These are phyloP conservation scores for Apoda limacodes DNA, from an alignment of 2,888 invertebrate species.

Conservation along the genomic window DNA sequence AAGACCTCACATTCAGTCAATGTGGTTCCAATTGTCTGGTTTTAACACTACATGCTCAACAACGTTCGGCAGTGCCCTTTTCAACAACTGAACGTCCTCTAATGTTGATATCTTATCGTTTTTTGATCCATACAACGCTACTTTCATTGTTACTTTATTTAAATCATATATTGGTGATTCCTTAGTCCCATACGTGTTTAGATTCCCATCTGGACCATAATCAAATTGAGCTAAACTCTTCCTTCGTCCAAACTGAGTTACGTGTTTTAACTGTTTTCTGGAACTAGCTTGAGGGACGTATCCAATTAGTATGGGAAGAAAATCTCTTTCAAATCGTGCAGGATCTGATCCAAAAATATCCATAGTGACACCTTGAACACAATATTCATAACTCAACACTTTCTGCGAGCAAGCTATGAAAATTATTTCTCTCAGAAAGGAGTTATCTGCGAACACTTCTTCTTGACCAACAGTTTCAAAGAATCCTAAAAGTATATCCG, in stretches of 20 bases:
- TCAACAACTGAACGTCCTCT: constrained; percentile 23
- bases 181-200: constrained; percentile 18
- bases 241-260: constrained; percentile 23
- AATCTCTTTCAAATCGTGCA: constrained; percentile 60
- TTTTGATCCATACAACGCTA: constrained; percentile 48
- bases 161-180: constrained; percentile 26
- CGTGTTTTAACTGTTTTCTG: constrained; percentile 24
- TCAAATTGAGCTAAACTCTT: constrained; percentile 22
- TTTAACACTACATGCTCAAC: constrained; percentile 24
- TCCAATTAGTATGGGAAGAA: constrained; percentile 22
- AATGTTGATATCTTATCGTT: constrained; percentile 60
- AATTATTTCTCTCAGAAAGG: no score
- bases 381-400: constrained; percentile 19
- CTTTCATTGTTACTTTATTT: constrained; percentile 24
- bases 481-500: constrained; percentile 32
- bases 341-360: constrained; percentile 55
- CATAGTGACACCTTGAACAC: constrained; percentile 41
- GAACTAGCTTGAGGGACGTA: constrained; percentile 29
- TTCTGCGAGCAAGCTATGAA: constrained; percentile 19
- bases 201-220: constrained; percentile 19
- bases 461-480: constrained; percentile 36
- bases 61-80: constrained; percentile 26
- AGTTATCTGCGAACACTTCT: constrained; percentile 24
- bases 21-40: constrained; percentile 27
- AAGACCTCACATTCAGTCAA: constrained; percentile 28